Evolutionary conservation across 2,888 invertebrate genomes (phyloP), one percentile per base, ranked within the genome.

Genomic region (Orchestes rusci): DNA sequence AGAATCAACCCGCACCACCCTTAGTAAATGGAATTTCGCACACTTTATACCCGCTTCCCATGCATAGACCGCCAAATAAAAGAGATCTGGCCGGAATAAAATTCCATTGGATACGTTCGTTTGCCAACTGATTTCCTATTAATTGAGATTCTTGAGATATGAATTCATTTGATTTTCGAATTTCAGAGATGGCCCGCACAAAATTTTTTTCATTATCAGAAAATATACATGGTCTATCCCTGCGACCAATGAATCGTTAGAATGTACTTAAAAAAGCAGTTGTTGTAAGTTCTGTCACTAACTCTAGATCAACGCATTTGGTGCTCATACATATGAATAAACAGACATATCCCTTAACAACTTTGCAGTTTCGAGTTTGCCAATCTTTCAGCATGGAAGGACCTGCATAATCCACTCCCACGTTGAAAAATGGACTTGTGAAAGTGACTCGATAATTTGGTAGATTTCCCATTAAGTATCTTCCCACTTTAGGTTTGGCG

Each of bases 331-430:
- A n/a, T n/a, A n/a, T n/a, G n/a, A n/a, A n/a, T n/a, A n/a, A n/a
- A n/a, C n/a, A n/a, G n/a, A n/a, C n/a, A n/a, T n/a, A n/a, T n/a
- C n/a, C n/a, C n/a, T n/a, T n/a, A n/a, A n/a, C n/a, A n/a, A n/a
- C n/a, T n/a, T n/a, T n/a, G n/a, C n/a, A n/a, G n/a, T n/a, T n/a
- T n/a, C n/a, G n/a, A n/a, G n/a, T n/a, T n/a, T n/a, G n/a, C n/a
- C n/a, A n/a, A n/a, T n/a, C n/a, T n/a, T n/a, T n/a, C n/a, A n/a
- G n/a, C n/a, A n/a, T n/a, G n/a, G n/a, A n/a, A n/a, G n/a, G n/a
- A 13, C 58, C 59, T 16, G 51, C 56, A 41, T 53, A 59, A 36
- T 59, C 59, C 1, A 54, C 42, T 7, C 58, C 61, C 1, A 45
- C 41, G 18, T 56, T 52, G 3, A n/a, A 13, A 46, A 61, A 62